Evolutionary conservation across 2,888 invertebrate species (phyloP).

Genomic region (Diadromus collaris): DNA sequence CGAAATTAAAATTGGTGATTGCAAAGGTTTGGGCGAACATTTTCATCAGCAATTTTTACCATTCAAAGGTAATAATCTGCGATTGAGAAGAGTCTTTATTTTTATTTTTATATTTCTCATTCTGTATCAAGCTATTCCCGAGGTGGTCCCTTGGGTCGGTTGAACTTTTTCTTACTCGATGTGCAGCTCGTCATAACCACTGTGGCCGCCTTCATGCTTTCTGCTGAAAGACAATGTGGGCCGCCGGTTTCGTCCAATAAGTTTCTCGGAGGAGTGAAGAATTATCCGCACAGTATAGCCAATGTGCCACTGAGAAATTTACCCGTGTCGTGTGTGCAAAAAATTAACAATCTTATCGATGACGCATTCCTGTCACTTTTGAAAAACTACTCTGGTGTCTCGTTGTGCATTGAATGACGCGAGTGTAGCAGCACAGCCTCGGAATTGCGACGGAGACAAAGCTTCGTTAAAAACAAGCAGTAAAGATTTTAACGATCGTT

Average conservation of each 20-base stretch:
- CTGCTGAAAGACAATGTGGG: slow-evolving; percentile 24
- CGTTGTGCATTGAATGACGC: background rate
- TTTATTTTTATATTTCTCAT: background rate
- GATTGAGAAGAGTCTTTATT: background rate
- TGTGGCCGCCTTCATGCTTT: slow-evolving; percentile 4
- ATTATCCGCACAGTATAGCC: no score
- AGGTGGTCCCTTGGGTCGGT: background rate
- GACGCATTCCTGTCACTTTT: slow-evolving; percentile 2
- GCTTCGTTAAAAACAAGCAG: slow-evolving; percentile 8
- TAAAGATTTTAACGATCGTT: slow-evolving; percentile 6
- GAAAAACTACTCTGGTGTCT: slow-evolving; percentile 3
- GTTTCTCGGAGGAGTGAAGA: no score
- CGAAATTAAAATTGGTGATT: slow-evolving; percentile 11
- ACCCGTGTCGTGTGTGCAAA: slow-evolving; percentile 28
- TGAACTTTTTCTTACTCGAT: background rate
- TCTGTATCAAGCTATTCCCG: background rate
- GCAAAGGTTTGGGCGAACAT: background rate
- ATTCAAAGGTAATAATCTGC: background rate
- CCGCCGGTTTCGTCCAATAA: slow-evolving; percentile 10
- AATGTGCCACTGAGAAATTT: background rate
- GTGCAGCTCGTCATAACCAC: background rate
- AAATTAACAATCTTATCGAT: slow-evolving; percentile 8
- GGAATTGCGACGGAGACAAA: slow-evolving; percentile 7
- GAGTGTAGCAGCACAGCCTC: background rate
- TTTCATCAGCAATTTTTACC: background rate